Conservation (phyloP, 2,113 vertebrate species). For the Microcebus ravelobensis region DNA sequence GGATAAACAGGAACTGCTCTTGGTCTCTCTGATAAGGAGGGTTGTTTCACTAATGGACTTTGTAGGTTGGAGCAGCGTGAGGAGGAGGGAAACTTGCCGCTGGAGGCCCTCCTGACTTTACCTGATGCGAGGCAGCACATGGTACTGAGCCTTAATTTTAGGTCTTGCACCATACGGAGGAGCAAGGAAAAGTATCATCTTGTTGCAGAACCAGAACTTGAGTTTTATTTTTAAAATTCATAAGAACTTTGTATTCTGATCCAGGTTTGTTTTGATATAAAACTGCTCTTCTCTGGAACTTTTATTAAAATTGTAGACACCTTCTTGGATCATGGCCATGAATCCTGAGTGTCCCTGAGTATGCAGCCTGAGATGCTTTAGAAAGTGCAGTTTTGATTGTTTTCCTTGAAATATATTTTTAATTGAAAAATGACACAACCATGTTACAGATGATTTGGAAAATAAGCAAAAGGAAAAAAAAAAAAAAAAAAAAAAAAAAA, state of each 20-base stretch:
- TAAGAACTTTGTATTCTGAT: background rate
- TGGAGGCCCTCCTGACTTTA: background rate
- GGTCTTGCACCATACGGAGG: background rate
- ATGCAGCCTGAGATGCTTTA: background rate
- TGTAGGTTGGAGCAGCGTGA: background rate
- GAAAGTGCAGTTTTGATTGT: background rate
- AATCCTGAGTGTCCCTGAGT: background rate
- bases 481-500: background rate
- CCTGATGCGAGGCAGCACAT: background rate
- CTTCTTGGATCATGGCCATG: background rate
- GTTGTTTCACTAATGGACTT: background rate
- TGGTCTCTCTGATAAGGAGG: background rate
- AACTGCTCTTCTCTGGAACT: background rate
- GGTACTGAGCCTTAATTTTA: background rate
- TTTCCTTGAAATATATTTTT: conserved; percentile 19
- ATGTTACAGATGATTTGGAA: conserved; percentile 11
- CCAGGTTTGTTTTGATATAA: background rate
- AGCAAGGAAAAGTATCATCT: background rate
- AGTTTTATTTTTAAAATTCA: background rate
- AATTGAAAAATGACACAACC: conserved; percentile 13
- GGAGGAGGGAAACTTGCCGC: background rate
- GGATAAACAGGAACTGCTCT: background rate
- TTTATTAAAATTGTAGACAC: background rate
- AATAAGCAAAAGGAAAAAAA: background rate
- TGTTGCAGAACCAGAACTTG: background rate